phyloP scores from a whole-genome alignment of 2,888 invertebrate species.

The Latrodectus elegans region DNA sequence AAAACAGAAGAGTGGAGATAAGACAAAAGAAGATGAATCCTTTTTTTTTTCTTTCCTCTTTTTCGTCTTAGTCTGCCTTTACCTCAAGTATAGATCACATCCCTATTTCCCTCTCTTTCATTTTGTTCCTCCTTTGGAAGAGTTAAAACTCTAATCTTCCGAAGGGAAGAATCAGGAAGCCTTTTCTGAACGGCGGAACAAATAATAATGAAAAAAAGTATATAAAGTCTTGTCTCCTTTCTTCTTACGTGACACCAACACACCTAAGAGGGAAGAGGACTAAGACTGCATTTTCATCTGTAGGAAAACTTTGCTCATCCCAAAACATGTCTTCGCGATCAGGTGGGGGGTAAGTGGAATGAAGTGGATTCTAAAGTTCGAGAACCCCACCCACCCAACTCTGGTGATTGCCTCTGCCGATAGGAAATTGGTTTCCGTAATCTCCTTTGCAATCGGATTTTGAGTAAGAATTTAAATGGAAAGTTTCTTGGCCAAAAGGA shows the following conservation, averaged over 20 bases:
- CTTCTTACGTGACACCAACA: constrained; percentile 14
- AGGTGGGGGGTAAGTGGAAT: background rate
- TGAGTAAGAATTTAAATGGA: constrained; percentile 69
- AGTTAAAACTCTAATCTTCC: constrained; percentile 68
- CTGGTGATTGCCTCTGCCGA: constrained; percentile 63
- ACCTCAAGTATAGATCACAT: too few species aligned
- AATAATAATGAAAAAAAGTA: background rate
- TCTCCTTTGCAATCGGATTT: constrained; percentile 68
- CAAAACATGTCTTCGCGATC: constrained; percentile 4
- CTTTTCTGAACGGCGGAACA: constrained; percentile 7
- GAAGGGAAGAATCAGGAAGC: constrained; percentile 31
- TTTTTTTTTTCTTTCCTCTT: constrained; percentile 48
- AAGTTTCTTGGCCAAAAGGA: constrained; percentile 44
- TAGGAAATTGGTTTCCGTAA: constrained; percentile 68
- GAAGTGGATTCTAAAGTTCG: background rate
- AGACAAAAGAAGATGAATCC: constrained; percentile 53
- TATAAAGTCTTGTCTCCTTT: background rate
- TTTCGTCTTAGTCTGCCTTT: background rate
- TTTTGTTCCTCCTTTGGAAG: constrained; percentile 29
- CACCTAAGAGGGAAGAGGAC: constrained; percentile 24
- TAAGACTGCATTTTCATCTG: constrained; percentile 54
- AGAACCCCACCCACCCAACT: constrained; percentile 5
- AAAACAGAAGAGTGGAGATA: constrained; percentile 20
- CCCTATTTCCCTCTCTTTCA: background rate
- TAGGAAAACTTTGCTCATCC: constrained; percentile 2